These are phyloP conservation scores for Patella caerulea DNA, from an alignment of 2,888 invertebrate species.

Conservation along the genomic window DNA sequence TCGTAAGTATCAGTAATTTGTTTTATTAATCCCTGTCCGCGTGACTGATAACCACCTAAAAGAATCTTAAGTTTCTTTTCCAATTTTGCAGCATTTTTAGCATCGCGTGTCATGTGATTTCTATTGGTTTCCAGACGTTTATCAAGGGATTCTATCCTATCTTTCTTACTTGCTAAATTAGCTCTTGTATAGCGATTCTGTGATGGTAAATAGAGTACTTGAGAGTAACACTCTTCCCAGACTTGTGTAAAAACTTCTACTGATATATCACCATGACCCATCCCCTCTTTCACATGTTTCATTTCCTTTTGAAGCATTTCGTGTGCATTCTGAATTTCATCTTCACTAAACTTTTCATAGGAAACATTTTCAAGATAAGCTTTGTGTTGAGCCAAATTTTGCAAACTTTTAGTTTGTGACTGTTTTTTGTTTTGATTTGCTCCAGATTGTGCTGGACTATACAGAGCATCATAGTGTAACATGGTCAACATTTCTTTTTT, in stretches of 20 bases:
- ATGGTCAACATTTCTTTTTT: slow-evolving; percentile 97
- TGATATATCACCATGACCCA: slow-evolving; percentile 95
- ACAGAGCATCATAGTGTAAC: slow-evolving; percentile 90
- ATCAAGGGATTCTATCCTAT: slow-evolving; percentile 92
- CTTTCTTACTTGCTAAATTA: slow-evolving; percentile 95
- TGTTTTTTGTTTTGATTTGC: slow-evolving; percentile 56
- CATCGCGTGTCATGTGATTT: slow-evolving; percentile 95
- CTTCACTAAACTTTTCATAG: slow-evolving; percentile 81
- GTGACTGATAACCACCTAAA: slow-evolving; percentile 89
- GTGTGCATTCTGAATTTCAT: slow-evolving; percentile 68
- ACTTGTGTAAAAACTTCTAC: slow-evolving; percentile 91
- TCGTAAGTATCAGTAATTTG: slow-evolving; percentile 78
- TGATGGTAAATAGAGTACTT: slow-evolving; percentile 90
- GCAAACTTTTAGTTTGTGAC: slow-evolving; percentile 61
- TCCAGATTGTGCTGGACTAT: slow-evolving; percentile 78
- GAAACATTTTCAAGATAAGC: slow-evolving; percentile 89
- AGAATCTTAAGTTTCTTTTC: slow-evolving; percentile 97
- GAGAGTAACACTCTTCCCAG: slow-evolving; percentile 96
- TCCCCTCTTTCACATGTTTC: slow-evolving; percentile 90
- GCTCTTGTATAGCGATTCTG: slow-evolving; percentile 94
- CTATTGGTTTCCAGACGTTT: slow-evolving; percentile 90
- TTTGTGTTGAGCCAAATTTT: slow-evolving; percentile 70
- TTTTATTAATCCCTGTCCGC: slow-evolving; percentile 88
- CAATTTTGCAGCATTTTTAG: slow-evolving; percentile 95
- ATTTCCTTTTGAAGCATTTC: slow-evolving; percentile 78